Evolutionary conservation across 2,888 invertebrate genomes (phyloP).

Genomic region (Ethmia dodecea): DNA sequence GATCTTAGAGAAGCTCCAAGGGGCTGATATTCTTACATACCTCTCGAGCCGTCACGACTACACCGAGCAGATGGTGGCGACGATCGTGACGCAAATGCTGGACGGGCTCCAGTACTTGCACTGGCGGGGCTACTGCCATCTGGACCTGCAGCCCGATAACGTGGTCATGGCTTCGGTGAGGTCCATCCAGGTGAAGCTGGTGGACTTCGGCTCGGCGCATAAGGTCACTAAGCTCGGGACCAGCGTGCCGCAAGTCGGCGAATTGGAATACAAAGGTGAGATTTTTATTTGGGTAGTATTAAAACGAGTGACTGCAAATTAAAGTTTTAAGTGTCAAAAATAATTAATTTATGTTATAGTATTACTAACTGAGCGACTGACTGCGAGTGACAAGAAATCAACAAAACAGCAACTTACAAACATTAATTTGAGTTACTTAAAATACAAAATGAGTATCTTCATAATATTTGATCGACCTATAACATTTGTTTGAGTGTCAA

Average conservation of each 20-base stretch:
- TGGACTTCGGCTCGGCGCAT: constrained; percentile 94
- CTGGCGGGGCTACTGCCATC: constrained; percentile 93
- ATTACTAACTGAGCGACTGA: too few species aligned
- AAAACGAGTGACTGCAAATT: too few species aligned
- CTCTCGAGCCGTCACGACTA: constrained; percentile 93
- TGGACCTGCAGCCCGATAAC: constrained; percentile 96
- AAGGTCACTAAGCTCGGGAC: constrained; percentile 88
- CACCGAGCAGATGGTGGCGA: constrained; percentile 94
- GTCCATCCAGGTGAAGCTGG: constrained; percentile 91
- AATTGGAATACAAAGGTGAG: constrained; percentile 85
- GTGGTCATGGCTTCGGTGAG: constrained; percentile 93
- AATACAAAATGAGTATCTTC: too few species aligned
- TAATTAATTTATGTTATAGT: too few species aligned
- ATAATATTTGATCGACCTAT: too few species aligned
- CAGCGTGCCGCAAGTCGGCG: constrained; percentile 82
- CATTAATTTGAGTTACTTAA: too few species aligned
- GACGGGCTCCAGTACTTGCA: constrained; percentile 96
- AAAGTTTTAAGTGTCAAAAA: too few species aligned
- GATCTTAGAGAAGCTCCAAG: constrained; percentile 90
- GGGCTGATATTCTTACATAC: constrained; percentile 94
- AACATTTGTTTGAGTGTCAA: too few species aligned
- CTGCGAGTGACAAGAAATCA: too few species aligned
- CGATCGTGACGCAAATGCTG: constrained; percentile 89
- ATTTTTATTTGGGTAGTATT: too few species aligned
- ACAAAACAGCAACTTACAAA: too few species aligned